These are phyloP conservation scores for Spongilla lacustris DNA, from an alignment of 37 sponge, comb jelly and placozoan species.

Conservation along the genomic window DNA sequence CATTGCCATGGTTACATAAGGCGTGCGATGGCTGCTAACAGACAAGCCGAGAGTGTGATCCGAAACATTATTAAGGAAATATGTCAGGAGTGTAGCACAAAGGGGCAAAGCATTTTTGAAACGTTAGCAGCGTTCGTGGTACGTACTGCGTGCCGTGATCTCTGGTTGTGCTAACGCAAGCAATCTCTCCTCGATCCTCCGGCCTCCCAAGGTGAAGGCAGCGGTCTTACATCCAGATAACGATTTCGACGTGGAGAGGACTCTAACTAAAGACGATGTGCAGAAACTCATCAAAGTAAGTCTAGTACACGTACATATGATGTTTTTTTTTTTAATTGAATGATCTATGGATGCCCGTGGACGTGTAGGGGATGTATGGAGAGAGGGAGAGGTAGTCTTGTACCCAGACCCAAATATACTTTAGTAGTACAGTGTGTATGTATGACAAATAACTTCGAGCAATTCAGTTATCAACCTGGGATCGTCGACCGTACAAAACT, in stretches of 20 bases:
- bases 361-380: too few species aligned
- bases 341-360: too few species aligned
- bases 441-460: too few species aligned
- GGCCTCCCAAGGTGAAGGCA: conserved; percentile 91
- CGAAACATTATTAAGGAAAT: conserved; percentile 96
- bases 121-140: conserved; percentile 98
- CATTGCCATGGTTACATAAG: conserved; percentile 1
- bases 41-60: conserved; percentile 97
- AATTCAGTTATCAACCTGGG: too few species aligned
- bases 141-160: background rate
- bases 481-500: too few species aligned
- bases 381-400: too few species aligned
- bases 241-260: conserved; percentile 92
- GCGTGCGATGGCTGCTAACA: conserved; percentile 32
- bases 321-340: too few species aligned
- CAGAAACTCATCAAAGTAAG: conserved; percentile 85
- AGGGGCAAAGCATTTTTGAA: conserved; percentile 89
- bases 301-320: too few species aligned
- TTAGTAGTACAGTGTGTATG: too few species aligned
- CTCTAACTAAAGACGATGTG: conserved; percentile 95
- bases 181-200: too few species aligned
- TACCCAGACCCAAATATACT: too few species aligned
- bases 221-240: conserved; percentile 97
- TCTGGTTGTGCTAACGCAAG: too few species aligned
- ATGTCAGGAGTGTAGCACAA: conserved; percentile 76